These are phyloP conservation scores for Griposia aprilina DNA, from an alignment of 2,888 invertebrate species.

Conservation along the genomic window DNA sequence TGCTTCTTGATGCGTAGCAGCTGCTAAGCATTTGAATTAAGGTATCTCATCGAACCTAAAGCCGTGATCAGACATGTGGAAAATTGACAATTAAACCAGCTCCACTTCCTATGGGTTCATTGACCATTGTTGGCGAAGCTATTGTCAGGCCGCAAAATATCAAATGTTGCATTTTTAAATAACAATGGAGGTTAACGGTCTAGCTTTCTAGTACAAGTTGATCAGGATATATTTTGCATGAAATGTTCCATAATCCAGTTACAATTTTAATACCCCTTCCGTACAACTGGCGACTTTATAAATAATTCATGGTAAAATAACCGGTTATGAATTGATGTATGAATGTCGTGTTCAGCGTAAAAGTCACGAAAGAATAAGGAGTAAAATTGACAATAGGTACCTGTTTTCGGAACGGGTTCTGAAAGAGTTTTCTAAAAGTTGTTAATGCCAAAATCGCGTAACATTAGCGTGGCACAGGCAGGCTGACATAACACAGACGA, in stretches of 20 bases:
- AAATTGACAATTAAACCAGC: conserved; percentile 66
- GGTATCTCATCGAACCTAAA: conserved; percentile 74
- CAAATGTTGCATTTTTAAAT: conserved; percentile 72
- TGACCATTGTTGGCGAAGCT: conserved; percentile 65
- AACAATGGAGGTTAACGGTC: conserved; percentile 72
- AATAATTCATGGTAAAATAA: conserved; percentile 79
- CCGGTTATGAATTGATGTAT: conserved; percentile 76
- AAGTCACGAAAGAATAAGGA: conserved; percentile 70
- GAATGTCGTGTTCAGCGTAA: conserved; percentile 56
- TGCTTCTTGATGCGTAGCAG: conserved; percentile 84
- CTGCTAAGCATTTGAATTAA: conserved; percentile 83
- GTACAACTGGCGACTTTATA: conserved; percentile 68
- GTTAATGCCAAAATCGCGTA: conserved; percentile 76
- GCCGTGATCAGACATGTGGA: conserved; percentile 73
- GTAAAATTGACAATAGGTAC: conserved; percentile 71
- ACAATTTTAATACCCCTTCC: conserved; percentile 77
- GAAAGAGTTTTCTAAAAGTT: conserved; percentile 74
- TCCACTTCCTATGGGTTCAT: conserved; percentile 70
- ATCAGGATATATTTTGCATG: conserved; percentile 73
- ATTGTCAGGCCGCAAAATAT: conserved; percentile 71
- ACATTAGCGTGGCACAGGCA: conserved; percentile 70
- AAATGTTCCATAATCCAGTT: conserved; percentile 72
- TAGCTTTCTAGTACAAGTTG: conserved; percentile 73
- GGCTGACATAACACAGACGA: conserved; percentile 86
- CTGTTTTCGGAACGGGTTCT: conserved; percentile 75